Evolutionary conservation across 2,797 vertebrate species (phyloP), one percentile per base, ranked within the genome.

Genomic region (Arrhamphus sclerolepis): DNA sequence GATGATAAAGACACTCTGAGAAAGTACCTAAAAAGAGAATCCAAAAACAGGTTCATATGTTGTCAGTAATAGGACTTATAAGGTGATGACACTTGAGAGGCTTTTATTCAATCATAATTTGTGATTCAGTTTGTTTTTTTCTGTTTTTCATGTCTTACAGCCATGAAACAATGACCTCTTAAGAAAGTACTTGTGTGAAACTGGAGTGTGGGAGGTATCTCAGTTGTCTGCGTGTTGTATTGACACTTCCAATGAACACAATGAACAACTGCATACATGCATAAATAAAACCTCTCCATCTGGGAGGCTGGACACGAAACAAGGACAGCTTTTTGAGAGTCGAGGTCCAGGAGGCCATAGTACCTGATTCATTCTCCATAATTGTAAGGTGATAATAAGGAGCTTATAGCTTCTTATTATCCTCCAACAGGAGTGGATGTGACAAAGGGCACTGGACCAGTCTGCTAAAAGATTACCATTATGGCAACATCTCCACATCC

Each of bases 371-470:
- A 55, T 80, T 62, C 71, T 64, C 50, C 21, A 87, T 90, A 86
- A 89, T 89, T 89, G 84, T 89, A 87, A 89, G 82, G 86, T 83
- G 75, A 84, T 83, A 81, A 88, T 90, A 90, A 92, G 89, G 66
- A 88, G 89, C 89, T 91, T 91, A 91, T 77, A 76, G 78, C 50
- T 76, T 71, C 79, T 89, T 87, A 82, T 89, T 82, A 74, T 85
- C 60, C 71, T 72, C 75, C 84, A 81, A 83, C 60, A 70, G 85
- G 63, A 21, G 63, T 14, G 6, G 31, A 66, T 66, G 54, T 80
- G 77, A 90, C 87, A 87, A 87, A 86, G 75, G 50, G 61, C 65
- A 56, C 69, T 24, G 55, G 62, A 81, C 64, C 43, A 66, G 70
- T 54, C 77, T 60, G 60, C 68, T 52, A 52, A 77, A 81, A 85